These are phyloP conservation scores for Dinoponera quadriceps DNA, from an alignment of 1,140 invertebrate genomes.

Conservation along the genomic window DNA sequence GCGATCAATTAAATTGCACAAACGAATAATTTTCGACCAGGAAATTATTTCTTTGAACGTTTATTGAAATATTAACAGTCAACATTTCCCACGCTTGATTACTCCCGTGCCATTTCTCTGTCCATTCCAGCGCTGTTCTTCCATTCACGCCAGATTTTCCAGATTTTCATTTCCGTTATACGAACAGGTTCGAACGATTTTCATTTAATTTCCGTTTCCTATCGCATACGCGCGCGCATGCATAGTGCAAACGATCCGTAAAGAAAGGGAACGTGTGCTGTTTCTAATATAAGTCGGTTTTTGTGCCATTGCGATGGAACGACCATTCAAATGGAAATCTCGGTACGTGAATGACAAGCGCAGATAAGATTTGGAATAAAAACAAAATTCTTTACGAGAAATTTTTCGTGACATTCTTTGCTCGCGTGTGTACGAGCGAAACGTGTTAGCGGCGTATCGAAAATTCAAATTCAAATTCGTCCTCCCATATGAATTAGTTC, in stretches of 20 bases:
- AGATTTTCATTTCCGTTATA: constrained; percentile 76
- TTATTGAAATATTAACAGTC: constrained; percentile 52
- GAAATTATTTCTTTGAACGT: constrained; percentile 30
- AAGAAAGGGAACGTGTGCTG: constrained; percentile 24
- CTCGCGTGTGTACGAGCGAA: neutral
- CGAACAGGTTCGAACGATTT: constrained; percentile 67
- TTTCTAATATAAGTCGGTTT: constrained; percentile 45
- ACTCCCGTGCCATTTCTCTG: constrained; percentile 10
- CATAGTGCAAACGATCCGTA: constrained; percentile 33
- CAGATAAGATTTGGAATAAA: constrained; percentile 35
- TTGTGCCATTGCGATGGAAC: constrained; percentile 10
- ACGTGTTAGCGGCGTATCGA: neutral
- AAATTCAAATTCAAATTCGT: constrained; percentile 17
- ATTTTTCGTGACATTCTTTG: neutral
- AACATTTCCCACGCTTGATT: constrained; percentile 23
- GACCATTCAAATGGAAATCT: constrained; percentile 41
- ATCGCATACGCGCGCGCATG: constrained; percentile 36
- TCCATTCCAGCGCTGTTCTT: constrained; percentile 7
- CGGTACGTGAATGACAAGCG: constrained; percentile 7
- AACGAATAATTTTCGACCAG: constrained; percentile 42
- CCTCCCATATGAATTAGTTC: neutral
- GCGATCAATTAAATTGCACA: constrained; percentile 33
- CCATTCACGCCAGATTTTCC: constrained; percentile 51
- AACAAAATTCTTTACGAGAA: neutral
- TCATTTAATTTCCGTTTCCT: constrained; percentile 76